Percentiles rank a stretch among this genome's conserved stretches.
Evolutionary conservation across 2,888 invertebrate genomes (phyloP).

Genomic region (Globia sparganii): DNA sequence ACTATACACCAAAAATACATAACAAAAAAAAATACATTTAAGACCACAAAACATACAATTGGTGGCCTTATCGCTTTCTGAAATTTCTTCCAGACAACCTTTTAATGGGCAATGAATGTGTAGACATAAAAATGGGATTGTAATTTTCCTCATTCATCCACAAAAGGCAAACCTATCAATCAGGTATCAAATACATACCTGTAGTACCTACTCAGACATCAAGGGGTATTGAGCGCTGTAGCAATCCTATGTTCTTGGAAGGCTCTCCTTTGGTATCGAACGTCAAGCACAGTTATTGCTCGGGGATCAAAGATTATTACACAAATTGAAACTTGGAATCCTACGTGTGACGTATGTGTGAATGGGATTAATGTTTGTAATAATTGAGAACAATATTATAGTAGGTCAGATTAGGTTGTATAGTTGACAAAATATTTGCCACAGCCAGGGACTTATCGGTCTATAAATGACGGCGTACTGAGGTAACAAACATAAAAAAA

Average conservation of each 20-base stretch:
- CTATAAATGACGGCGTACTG: too few relatives aligned
- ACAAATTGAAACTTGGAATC: conserved; percentile 1
- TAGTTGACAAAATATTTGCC: too few relatives aligned
- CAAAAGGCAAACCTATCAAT: not conserved
- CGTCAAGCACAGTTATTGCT: not conserved
- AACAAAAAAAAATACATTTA: too few relatives aligned
- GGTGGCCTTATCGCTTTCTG: not conserved
- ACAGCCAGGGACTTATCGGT: too few relatives aligned
- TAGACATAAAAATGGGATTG: not conserved
- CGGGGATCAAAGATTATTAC: not conserved
- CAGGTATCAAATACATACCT: not conserved
- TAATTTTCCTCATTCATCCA: not conserved
- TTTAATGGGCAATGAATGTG: not conserved
- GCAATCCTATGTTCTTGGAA: not conserved
- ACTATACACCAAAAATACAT: not conserved
- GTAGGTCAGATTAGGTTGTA: too few relatives aligned
- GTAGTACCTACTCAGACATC: not conserved
- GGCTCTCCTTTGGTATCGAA: conserved; percentile 3
- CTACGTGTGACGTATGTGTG: not conserved
- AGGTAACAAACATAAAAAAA: too few relatives aligned
- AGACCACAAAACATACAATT: not conserved
- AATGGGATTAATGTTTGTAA: not conserved
- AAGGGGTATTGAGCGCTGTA: too few relatives aligned
- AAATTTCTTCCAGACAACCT: not conserved
- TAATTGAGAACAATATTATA: not conserved